These are phyloP conservation scores for Silurus glanis DNA, from an alignment of 2,113 vertebrate genomes.

Conservation along the genomic window DNA sequence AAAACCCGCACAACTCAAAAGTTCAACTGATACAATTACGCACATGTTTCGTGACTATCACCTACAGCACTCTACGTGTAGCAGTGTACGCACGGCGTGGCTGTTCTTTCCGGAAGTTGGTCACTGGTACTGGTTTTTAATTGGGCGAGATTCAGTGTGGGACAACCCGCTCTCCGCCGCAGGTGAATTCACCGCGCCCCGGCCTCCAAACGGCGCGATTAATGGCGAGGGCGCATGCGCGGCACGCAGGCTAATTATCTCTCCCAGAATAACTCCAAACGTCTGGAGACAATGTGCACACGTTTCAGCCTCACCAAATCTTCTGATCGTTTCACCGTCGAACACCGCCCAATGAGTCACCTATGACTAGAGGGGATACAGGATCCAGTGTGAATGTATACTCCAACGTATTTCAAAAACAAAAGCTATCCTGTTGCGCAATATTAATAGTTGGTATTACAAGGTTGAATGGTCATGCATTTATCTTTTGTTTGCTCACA, in stretches of 20 bases:
- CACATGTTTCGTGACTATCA: background rate
- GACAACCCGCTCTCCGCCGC: background rate
- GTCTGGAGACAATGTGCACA: constrained; percentile 24
- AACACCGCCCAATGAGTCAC: constrained; percentile 1
- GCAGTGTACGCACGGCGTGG: too few species aligned
- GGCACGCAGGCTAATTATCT: constrained; percentile 14
- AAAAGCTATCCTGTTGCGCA: background rate
- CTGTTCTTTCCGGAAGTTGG: constrained; percentile 41
- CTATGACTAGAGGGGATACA: background rate
- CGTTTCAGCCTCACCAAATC: background rate
- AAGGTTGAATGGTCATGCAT: background rate
- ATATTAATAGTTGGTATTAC: background rate
- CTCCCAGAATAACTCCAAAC: constrained; percentile 26
- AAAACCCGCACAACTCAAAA: background rate
- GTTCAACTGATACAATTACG: background rate
- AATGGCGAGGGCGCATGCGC: background rate
- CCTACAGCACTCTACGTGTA: background rate
- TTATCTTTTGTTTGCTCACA: background rate
- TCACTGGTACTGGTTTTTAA: background rate
- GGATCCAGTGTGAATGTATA: background rate
- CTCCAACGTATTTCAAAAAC: background rate
- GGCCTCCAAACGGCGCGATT: background rate
- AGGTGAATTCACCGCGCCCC: constrained; percentile 42
- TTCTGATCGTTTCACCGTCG: background rate
- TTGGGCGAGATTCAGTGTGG: constrained; percentile 27